A percentile compares a stretch with the other conserved stretches of the same genome.
Evolutionary conservation across 2,113 vertebrate species (phyloP).

Genomic region (Tringa solitaria): DNA sequence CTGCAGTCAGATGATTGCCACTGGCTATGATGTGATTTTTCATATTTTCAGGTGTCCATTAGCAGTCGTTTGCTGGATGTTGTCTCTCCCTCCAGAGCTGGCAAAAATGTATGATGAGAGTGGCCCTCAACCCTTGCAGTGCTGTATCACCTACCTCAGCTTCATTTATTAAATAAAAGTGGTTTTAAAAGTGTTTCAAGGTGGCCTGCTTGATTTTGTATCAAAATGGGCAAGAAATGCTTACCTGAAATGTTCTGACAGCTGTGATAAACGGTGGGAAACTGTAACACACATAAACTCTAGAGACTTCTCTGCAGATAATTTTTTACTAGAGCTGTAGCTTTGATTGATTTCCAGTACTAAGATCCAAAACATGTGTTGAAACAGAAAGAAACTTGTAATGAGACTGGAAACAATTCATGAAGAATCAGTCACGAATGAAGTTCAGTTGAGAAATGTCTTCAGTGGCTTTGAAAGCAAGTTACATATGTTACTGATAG

Average conservation of each 20-base stretch:
- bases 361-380: conserved; percentile 6
- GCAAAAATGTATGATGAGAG: neutral
- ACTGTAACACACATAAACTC: neutral
- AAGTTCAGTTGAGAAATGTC: neutral
- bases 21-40: neutral
- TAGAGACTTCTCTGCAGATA: neutral
- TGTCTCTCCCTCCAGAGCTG: neutral
- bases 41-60: neutral
- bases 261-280: neutral
- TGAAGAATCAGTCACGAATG: neutral
- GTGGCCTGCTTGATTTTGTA: neutral
- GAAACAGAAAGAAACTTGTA: neutral
- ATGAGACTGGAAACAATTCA: neutral
- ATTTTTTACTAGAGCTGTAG: neutral
- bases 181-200: neutral
- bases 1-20: neutral
- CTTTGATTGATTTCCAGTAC: conserved; percentile 13
- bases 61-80: neutral
- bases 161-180: neutral
- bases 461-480: neutral
- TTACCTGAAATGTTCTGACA: neutral
- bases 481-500: neutral
- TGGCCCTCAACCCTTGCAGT: neutral
- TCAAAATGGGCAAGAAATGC: neutral
- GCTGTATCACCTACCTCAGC: neutral